Evolutionary conservation across 2,113 vertebrate genomes (phyloP).

Genomic region (Chloroceryle aenea): DNA sequence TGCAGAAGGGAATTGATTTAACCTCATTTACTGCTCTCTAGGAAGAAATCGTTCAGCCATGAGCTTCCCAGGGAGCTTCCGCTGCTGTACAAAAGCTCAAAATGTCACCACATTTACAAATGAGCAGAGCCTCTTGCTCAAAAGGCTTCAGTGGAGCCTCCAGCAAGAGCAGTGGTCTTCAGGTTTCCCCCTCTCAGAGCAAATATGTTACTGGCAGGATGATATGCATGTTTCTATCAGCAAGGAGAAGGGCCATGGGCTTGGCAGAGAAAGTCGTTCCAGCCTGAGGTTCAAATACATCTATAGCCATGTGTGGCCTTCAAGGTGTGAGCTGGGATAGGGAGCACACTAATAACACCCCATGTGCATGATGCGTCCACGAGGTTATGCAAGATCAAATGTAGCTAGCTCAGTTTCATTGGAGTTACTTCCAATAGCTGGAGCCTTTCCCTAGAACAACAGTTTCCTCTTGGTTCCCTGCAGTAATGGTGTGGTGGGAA

Average conservation of each 20-base stretch:
- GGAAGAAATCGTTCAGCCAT: constrained; percentile 68
- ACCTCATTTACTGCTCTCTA: constrained; percentile 74
- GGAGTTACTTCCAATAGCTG: not conserved
- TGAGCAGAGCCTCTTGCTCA: constrained; percentile 61
- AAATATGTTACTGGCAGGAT: constrained; percentile 22
- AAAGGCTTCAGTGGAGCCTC: constrained; percentile 31
- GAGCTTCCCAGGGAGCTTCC: constrained; percentile 68
- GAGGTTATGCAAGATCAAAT: not conserved
- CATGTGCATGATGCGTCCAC: not conserved
- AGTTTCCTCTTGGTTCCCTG: not conserved
- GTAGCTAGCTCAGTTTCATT: not conserved
- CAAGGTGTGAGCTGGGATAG: not conserved
- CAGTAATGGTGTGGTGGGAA: not conserved
- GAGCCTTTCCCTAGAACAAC: not conserved
- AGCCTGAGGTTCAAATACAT: not conserved
- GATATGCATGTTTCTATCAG: constrained; percentile 13
- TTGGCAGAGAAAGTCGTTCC: not conserved
- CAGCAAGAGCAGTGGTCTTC: not conserved
- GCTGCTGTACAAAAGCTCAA: constrained; percentile 68
- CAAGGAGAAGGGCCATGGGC: not conserved
- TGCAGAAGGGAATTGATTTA: constrained; percentile 62
- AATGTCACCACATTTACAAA: constrained; percentile 78
- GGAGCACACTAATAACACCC: not conserved
- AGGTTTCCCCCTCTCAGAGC: constrained; percentile 9
- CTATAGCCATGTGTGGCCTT: not conserved